Evolutionary conservation across 2,113 vertebrate genomes (phyloP), one percentile per base, ranked within the genome.

Genomic region (crab-eating macaque (Macaca fascicularis)): DNA sequence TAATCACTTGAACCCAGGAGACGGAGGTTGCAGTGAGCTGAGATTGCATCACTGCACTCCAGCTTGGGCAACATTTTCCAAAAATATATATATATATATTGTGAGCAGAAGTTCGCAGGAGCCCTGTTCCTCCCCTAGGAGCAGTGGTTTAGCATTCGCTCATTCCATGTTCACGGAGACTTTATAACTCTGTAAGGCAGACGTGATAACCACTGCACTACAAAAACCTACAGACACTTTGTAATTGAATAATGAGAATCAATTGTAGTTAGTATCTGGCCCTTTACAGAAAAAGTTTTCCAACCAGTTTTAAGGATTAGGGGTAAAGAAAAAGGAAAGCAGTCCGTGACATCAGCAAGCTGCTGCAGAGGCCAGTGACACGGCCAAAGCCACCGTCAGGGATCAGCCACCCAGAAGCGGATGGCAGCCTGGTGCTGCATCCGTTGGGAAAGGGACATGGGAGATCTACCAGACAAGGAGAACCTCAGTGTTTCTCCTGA

Each of bases 321-420:
- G 35, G 72, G 25, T 12, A 17, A 4, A 45, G 20, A 59, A 6
- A 22, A 27, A 69, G 32, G 27, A 52, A 32, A 20, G n/a, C 0
- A 48, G n/a, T 20, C 3, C 13, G 0, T 14, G 16, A 5, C 5
- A 30, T 43, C 7, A 7, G 19, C 2, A 8, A 9, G 2, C 27
- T 40, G 20, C 23, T 2, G 16, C 16, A 2, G 25, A 79, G 57
- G 75, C 32, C 40, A 30, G 82, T 0, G 45, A 12, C 5, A 1
- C 2, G 10, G 30, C 11, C 13, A 13, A 11, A 19, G 17, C 38
- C 72, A 27, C 6, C 11, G 6, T 3, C 20, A n/a, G 30, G 13
- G 48, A 3, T 2, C 57, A 6, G 20, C 19, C n/a, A 30, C 43
- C 25, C 48, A 23, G 11, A 57, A 50, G 23, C 1, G 32, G n/a